Base-by-base conservation (phyloP, 2,888 invertebrate genomes). In the Tipula vernalis region DNA sequence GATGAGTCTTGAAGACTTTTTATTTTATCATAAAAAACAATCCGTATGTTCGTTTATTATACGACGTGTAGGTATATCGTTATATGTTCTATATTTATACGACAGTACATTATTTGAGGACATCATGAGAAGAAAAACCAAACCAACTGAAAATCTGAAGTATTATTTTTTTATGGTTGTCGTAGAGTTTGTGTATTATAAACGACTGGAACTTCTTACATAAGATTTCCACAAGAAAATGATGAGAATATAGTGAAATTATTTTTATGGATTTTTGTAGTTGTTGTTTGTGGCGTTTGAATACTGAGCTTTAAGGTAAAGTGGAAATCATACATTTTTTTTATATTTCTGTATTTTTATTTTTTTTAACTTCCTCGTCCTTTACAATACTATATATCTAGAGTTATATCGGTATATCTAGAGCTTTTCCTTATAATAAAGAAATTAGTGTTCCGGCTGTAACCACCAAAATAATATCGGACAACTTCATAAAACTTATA, bases 1-100 rank as follows among this genome's bases (percentile, higher is more conserved):
- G 87, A 88, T 88, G 87, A 88, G 86, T 86, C 71, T 71, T 36
- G 86, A 85, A 84, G 84, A 84, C 84, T 39, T 36, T 83, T 83
- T 36, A 41, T 84, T 84, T 84, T 84, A 5, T 13, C n/a, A 39
- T 39, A 84, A 84, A 84, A 83, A 83, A 83, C 36, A 84, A 84
- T 39, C 36, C 83, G 12, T 83, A 36, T 36, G 36, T 83, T 18
- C 18, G 83, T 36, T 2, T 36, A n/a, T 83, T 18, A 18, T 83
- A 83, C 6, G 36, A 36, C 12, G 6, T 83, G 83, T 36, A 51
- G 5, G 51, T 51, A 15, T 51, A 51, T 57, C 39, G 15, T 4
- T 44, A 6, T 57, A 8, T 15, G 8, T 3, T 57, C 15, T 57
- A 57, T 57, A 57, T 44, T 44, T 44, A 39, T 47, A 47, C 47